A percentile compares a stretch with the other conserved stretches of the same genome.
Evolutionary conservation across 2,797 vertebrate genomes (phyloP).

Genomic region (Chrosomus eos): DNA sequence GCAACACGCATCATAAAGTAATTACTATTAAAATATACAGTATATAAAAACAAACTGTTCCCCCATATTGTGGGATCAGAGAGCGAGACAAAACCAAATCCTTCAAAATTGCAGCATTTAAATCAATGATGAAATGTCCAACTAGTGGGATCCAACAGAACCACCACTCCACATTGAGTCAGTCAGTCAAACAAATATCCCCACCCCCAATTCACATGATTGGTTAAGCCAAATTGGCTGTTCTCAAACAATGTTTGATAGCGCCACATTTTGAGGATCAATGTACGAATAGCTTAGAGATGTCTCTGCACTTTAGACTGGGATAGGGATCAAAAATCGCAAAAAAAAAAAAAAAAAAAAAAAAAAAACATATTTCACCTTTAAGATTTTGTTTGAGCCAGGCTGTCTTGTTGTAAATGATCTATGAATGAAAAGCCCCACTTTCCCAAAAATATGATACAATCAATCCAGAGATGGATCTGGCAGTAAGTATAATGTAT

Average conservation of each 20-base stretch:
- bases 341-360: background rate
- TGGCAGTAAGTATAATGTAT: background rate
- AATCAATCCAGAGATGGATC: background rate
- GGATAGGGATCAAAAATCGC: background rate
- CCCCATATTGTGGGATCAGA: too few species aligned
- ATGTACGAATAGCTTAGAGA: background rate
- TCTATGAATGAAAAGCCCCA: background rate
- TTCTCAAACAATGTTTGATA: background rate
- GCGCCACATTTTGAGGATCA: background rate
- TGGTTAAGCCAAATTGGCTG: too few species aligned
- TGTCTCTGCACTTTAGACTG: background rate
- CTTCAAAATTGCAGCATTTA: background rate
- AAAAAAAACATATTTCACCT: background rate
- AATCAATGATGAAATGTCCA: background rate
- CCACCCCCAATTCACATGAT: background rate
- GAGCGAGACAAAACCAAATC: background rate
- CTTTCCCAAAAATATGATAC: slow-evolving; percentile 9
- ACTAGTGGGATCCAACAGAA: background rate
- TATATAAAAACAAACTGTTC: background rate
- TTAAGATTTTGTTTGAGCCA: background rate
- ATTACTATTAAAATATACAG: background rate
- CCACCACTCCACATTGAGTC: background rate
- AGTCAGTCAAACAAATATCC: background rate
- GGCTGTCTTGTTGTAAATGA: background rate
- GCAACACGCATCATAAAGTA: background rate